Evolutionary conservation across 1,140 invertebrate genomes (phyloP), one percentile per base, ranked within the genome.

Genomic region (Eumaeus atala): DNA sequence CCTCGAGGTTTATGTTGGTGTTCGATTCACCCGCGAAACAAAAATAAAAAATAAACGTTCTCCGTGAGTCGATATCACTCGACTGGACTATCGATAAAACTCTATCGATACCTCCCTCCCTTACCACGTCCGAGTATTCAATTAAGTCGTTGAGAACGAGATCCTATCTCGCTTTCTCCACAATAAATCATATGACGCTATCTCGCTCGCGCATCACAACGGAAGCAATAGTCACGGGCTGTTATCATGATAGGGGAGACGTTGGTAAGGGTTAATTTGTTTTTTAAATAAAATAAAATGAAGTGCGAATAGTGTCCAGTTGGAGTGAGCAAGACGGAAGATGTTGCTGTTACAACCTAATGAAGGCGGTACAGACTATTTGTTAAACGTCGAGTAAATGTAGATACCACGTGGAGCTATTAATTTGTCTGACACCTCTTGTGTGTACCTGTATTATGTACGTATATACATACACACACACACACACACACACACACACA

Each of bases 101-200:
- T 57, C 58, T 61, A 74, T 77, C 70, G 72, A 70, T 55, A 52
- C 37, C 42, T 21, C 54, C 37, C 66, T 66, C 56, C 67, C 61
- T 69, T 80, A 67, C 51, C 35, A 47, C 57, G 48, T 58, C 54
- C 54, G 64, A 60, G 67, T 73, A 74, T 84, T 84, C 80, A 79
- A 84, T 84, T 84, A 84, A 79, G 80, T 79, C 80, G 78, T 84
- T 67, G 72, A 74, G 74, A 67, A 60, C 53, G 18, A 48, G 50
- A 51, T 44, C 54, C 40, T 40, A 38, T 78, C 74, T 68, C 66
- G 47, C 37, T 77, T 61, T 6, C 40, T 48, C 64, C 17, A 33
- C 3, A 12, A 0, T 9, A 33, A 9, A 51, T 53, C 6, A 12
- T 28, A 55, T 73, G 60, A 33, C 11, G 54, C 58, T 55, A 38